Percentiles rank a stretch among this genome's conserved stretches.
Evolutionary conservation across 2,797 vertebrate genomes (phyloP).

Genomic region (Buceros bicornis): DNA sequence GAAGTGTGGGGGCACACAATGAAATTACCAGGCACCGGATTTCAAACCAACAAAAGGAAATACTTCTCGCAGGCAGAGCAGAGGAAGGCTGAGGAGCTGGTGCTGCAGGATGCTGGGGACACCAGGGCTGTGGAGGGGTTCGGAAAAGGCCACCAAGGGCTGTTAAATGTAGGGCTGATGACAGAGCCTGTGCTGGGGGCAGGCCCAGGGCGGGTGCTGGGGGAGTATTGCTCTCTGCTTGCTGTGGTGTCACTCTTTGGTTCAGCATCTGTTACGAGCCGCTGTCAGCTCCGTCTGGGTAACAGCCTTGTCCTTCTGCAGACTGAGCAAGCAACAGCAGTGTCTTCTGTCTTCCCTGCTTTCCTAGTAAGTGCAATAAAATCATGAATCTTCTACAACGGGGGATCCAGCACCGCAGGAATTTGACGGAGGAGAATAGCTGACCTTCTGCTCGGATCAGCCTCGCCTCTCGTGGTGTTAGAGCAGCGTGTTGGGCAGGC

Average conservation of each 20-base stretch:
- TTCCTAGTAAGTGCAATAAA: slow-evolving; percentile 14
- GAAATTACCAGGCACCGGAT: background rate
- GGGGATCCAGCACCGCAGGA: background rate
- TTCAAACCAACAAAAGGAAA: background rate
- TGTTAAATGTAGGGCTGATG: background rate
- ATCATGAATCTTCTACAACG: background rate
- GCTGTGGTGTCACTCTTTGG: background rate
- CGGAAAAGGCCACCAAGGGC: background rate
- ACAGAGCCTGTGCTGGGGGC: background rate
- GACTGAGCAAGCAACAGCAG: background rate
- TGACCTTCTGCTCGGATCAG: background rate
- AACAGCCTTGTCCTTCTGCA: background rate
- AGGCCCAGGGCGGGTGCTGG: background rate
- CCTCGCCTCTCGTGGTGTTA: background rate
- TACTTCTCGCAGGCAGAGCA: background rate
- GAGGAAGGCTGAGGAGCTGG: background rate
- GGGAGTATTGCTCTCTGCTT: background rate
- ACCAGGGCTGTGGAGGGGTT: background rate
- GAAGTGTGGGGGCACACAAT: background rate
- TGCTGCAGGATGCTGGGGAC: background rate
- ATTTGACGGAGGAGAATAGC: background rate
- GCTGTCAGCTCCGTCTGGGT: accelerated
- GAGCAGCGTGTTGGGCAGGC: background rate
- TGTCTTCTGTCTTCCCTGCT: background rate
- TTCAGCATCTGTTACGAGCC: background rate